These are phyloP conservation scores for Myathropa florea DNA, from an alignment of 2,888 invertebrate genomes.

Conservation along the genomic window DNA sequence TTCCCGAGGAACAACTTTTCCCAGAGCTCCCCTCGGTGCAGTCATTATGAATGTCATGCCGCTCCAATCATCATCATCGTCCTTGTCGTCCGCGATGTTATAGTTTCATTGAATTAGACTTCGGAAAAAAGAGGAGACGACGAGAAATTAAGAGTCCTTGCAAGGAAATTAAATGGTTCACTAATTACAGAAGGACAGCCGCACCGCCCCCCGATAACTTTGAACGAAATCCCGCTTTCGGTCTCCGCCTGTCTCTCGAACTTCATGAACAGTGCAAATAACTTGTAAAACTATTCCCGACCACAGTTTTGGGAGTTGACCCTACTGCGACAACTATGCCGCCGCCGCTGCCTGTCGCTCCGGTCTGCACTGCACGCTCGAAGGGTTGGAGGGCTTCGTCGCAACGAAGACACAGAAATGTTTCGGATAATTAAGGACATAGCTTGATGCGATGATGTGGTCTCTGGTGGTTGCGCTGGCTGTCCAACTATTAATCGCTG, in stretches of 20 bases:
- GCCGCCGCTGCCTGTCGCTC: slow-evolving; percentile 31
- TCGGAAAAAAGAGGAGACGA: not conserved
- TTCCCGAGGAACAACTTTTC: slow-evolving; percentile 4
- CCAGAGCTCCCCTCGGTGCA: slow-evolving; percentile 17
- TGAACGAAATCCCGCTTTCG: not conserved
- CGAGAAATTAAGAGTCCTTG: slow-evolving; percentile 37
- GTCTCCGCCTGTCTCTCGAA: not conserved
- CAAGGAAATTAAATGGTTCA: slow-evolving; percentile 62
- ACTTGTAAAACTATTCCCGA: slow-evolving; percentile 63
- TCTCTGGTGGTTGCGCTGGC: not conserved
- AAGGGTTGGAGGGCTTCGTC: not conserved
- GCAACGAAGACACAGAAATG: slow-evolving; percentile 21
- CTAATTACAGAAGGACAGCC: slow-evolving; percentile 64
- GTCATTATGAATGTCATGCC: slow-evolving; percentile 42
- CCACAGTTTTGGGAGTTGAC: slow-evolving; percentile 27
- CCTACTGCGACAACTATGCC: slow-evolving; percentile 47
- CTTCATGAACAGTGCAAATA: slow-evolving; percentile 63
- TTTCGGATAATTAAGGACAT: slow-evolving; percentile 63
- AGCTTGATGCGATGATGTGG: slow-evolving; percentile 16
- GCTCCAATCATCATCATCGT: slow-evolving; percentile 33
- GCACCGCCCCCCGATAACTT: not conserved
- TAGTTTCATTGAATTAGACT: slow-evolving; percentile 12
- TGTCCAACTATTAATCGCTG: slow-evolving; percentile 35
- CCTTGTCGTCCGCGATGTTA: not conserved
- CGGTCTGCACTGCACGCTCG: not conserved